Evolutionary conservation across 1,140 invertebrate species (phyloP), one percentile per base, ranked within the genome.

Genomic region (Nasonia vitripennis): DNA sequence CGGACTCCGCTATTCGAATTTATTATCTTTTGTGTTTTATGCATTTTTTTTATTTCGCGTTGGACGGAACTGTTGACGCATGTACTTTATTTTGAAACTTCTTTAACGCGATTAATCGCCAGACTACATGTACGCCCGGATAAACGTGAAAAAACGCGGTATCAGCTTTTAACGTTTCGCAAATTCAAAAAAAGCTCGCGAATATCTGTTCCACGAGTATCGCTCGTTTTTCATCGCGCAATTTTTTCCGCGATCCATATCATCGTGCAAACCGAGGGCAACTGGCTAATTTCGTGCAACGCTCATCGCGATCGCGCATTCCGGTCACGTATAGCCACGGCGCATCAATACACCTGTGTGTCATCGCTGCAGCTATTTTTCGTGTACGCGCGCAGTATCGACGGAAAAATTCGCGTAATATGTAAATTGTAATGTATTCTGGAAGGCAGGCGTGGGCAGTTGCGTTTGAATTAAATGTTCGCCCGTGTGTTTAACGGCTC

Each of bases 291-390:
- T 82, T 82, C 27, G 41, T 0, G 80, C 2, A 11, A 14, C 31
- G 41, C 37, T 70, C 27, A 27, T 27, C 73, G 80, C 45, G 71
- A 86, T 34, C 12, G 83, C 71, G 86, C 80, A 90, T 88, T 88
- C 85, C 83, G 83, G 73, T 62, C 75, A 78, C 84, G 27, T 27
- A 81, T 74, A 75, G 82, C 75, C 70, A 68, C 6, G 78, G 48
- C 78, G 48, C 78, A 87, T 62, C 81, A 67, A 62, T 80, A 27
- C 45, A 74, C 75, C 75, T 51, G 27, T 37, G 34, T 37, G 34
- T 37, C 11, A 2, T 27, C 51, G 27, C 51, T 2, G 51, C 70
- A 74, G 51, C 71, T 74, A 81, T 12, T 31, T 27, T 62, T n/a
- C 20, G 48, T 3, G 12, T 14, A 17, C n/a, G 12, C 11, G 48